Base-by-base conservation (phyloP, 2,113 vertebrate genomes). In the Apeltes quadracus region DNA sequence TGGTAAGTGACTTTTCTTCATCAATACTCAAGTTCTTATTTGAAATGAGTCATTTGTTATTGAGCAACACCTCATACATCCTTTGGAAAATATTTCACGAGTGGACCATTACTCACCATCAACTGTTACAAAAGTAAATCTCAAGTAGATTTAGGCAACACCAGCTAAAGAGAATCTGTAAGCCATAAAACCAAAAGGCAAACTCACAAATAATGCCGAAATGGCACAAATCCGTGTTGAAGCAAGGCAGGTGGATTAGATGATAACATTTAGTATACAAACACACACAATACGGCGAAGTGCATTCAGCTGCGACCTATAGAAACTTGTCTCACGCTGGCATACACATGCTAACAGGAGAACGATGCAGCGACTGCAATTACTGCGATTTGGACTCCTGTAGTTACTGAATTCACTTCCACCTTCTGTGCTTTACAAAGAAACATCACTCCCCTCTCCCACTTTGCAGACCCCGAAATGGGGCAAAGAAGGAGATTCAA, bases 361-460 rank as follows among this genome's bases (percentile, higher is more conserved):
- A 84, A 76, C 27, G 75, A 87, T 79, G 75, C 63, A 69, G 43
- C 32, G 57, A 61, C 68, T 67, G 61, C 78, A 85, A 92, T 87
- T 75, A 86, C 87, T 84, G 74, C 85, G 36, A 91, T 90, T 89
- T 79, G 0, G 11, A 27, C 63, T 61, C 64, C 83, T 63, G 79
- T 84, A 89, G 90, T 87, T 82, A 86, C 63, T 58, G n/a, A 83
- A 72, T 66, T 75, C 69, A 72, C 83, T 90, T 89, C 84, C 88
- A 80, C 70, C 85, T 84, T 84, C 81, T 84, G 68, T 82, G 80
- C 84, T 79, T 90, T 85, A 86, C 78, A 80, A 34, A 79, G 44
- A 87, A 69, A 73, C 55, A 34, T 84, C 82, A 75, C 73, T 36
- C 51, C 80, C 81, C 75, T 75, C 76, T 81, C 64, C 75, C 56